Evolutionary conservation across 2,888 invertebrate species (phyloP).

Genomic region (Drosophila neutralis): DNA sequence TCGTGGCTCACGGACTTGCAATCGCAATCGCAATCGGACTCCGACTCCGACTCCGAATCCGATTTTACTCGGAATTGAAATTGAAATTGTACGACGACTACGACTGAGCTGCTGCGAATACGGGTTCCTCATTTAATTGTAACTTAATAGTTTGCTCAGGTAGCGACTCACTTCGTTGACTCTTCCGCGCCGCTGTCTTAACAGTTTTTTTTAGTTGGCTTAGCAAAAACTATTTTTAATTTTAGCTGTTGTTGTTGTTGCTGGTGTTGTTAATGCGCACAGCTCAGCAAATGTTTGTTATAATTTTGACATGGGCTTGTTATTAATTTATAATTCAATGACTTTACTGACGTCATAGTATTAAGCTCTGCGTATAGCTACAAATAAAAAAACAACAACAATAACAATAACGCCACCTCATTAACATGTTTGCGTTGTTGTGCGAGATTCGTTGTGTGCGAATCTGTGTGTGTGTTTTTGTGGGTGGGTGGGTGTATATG

Average conservation of each 20-base stretch:
- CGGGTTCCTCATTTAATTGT: conserved; percentile 52
- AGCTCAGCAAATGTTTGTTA: conserved; percentile 59
- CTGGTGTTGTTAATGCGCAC: conserved; percentile 30
- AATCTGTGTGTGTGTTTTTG: conserved; percentile 17
- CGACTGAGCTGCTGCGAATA: neutral
- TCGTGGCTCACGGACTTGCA: conserved; percentile 63
- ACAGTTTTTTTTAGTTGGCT: conserved; percentile 12
- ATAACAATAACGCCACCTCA: conserved; percentile 38
- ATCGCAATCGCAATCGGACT: conserved; percentile 52
- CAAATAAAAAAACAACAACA: conserved; percentile 9
- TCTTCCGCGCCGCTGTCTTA: conserved; percentile 45
- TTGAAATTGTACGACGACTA: conserved; percentile 1
- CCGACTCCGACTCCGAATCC: conserved; percentile 49
- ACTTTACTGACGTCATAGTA: conserved; percentile 78
- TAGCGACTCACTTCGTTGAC: conserved; percentile 48
- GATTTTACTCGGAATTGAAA: conserved; percentile 19
- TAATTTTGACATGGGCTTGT: conserved; percentile 64
- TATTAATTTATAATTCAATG: conserved; percentile 77
- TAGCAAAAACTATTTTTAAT: conserved; percentile 20
- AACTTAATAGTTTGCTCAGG: conserved; percentile 74
- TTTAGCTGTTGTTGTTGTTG: conserved; percentile 16
- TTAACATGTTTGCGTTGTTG: conserved; percentile 66
- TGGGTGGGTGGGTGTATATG: conserved; percentile 24
- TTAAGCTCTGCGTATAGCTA: conserved; percentile 51
- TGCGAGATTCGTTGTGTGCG: conserved; percentile 29